These are phyloP conservation scores for Brachyrhaphis roseni DNA, from an alignment of 2,797 vertebrate species.

Conservation along the genomic window DNA sequence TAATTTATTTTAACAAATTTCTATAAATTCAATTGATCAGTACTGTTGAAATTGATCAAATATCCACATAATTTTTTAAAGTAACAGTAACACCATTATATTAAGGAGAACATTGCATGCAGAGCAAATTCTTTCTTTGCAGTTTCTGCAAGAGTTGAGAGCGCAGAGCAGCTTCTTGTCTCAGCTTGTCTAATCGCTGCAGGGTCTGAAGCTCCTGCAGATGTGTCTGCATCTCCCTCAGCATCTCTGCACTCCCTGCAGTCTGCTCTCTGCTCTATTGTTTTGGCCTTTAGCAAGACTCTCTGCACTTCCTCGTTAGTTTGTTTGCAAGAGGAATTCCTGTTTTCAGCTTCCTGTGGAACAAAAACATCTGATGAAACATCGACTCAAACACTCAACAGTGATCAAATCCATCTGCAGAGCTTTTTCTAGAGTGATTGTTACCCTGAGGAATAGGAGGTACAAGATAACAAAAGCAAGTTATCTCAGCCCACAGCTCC, in stretches of 20 bases:
- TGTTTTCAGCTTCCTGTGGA: constrained; percentile 48
- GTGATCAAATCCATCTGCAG: constrained; percentile 57
- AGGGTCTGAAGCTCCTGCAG: not conserved
- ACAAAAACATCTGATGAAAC: constrained; percentile 16
- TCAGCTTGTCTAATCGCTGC: constrained; percentile 63
- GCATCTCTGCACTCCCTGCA: constrained; percentile 19
- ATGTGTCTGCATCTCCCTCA: not conserved
- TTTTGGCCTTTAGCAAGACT: constrained; percentile 6
- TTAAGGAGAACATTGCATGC: not conserved
- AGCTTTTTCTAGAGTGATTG: constrained; percentile 69
- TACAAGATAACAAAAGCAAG: constrained; percentile 33
- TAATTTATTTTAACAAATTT: not conserved
- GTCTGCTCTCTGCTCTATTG: constrained; percentile 48
- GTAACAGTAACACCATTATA: not conserved
- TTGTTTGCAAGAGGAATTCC: constrained; percentile 59
- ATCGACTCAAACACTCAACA: constrained; percentile 10
- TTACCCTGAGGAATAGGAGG: constrained; percentile 60
- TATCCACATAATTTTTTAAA: not conserved
- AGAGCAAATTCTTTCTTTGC: constrained; percentile 81
- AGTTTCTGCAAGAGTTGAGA: constrained; percentile 89
- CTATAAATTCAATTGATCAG: not conserved
- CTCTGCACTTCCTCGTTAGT: constrained; percentile 60
- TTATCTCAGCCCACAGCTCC: constrained; percentile 53
- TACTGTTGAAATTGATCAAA: not conserved
- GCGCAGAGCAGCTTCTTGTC: constrained; percentile 87